Base-by-base conservation (phyloP, 2,113 vertebrate species). In the Ageneiosus marmoratus region DNA sequence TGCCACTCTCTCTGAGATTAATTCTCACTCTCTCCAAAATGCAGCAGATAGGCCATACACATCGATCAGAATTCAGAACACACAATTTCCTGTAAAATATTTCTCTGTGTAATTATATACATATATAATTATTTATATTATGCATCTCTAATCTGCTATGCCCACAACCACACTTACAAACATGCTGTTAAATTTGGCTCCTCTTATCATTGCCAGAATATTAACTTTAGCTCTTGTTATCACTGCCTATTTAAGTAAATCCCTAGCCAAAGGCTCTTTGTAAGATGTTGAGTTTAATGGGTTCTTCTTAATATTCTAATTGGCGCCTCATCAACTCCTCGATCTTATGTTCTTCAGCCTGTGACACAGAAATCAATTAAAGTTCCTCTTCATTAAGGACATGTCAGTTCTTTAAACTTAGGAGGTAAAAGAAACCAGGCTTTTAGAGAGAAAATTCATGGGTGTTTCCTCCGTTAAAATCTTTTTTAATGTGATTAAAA, bases 171-270 rank as follows among this genome's bases (percentile, higher is more conserved):
- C 41, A n/a, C 2, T 2, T 65, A 65, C 10, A 69, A 44, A 69
- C 9, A 5, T 0, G 5, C 24, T 73, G 62, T 78, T 44, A 41
- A 65, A 65, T 79, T 79, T 18, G 24, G 16, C 27, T 46, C 15
- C 27, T 29, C 41, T 48, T 22, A 44, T 70, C 22, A 46, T 50
- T 27, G 5, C 44, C 13, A 27, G 44, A 73, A 73, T 73, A 29
- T 70, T 46, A 70, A 44, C 70, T 12, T 46, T 22, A 15, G 37
- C 67, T 46, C 37, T 73, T 73, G 70, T 73, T 27, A 73, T 73
- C 44, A 6, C 70, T 27, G 70, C 44, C 13, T 73, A 48, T 73
- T 73, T 48, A 48, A 73, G 44, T 73, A 73, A 73, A 73, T 73
- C 24, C 37, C 22, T 7, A 46, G 41, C 67, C 67, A n/a, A 70